phyloP scores from a whole-genome alignment of 2,888 invertebrate genomes.

The Folsomia candida region DNA sequence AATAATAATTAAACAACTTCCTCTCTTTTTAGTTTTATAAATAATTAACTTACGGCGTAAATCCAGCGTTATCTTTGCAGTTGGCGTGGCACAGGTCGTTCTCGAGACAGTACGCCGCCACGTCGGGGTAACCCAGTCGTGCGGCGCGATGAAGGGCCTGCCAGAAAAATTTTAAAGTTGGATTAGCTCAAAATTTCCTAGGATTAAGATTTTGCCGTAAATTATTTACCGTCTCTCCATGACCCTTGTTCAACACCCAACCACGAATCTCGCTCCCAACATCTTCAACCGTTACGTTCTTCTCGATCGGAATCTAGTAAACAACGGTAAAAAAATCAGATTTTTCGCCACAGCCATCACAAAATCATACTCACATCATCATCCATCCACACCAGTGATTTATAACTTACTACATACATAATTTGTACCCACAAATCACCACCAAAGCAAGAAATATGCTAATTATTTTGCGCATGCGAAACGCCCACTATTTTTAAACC shows the following conservation, averaged over 20 bases:
- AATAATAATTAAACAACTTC: no score
- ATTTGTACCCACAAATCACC: neutral
- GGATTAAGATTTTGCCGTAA: no score
- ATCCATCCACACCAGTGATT: no score
- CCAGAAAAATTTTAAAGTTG: no score
- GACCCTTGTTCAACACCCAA: conserved; percentile 90
- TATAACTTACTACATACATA: no score
- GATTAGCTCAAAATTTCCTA: no score
- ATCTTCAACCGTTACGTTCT: conserved; percentile 58
- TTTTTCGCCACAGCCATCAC: neutral
- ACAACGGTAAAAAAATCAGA: neutral
- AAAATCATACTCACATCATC: no score
- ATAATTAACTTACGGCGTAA: no score
- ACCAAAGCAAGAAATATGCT: neutral
- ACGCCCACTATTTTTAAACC: neutral
- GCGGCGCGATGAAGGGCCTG: conserved; percentile 88
- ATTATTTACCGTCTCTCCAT: conserved; percentile 92
- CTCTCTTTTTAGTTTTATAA: no score
- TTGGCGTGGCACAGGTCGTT: conserved; percentile 78
- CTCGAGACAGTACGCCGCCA: conserved; percentile 84
- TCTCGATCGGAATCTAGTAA: conserved; percentile 44
- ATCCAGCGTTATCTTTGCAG: conserved; percentile 87
- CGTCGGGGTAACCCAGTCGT: conserved; percentile 74
- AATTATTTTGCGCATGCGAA: neutral
- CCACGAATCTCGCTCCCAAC: conserved; percentile 81